Evolutionary conservation across 2,113 vertebrate species (phyloP).

Genomic region (Dromiciops gliroides): DNA sequence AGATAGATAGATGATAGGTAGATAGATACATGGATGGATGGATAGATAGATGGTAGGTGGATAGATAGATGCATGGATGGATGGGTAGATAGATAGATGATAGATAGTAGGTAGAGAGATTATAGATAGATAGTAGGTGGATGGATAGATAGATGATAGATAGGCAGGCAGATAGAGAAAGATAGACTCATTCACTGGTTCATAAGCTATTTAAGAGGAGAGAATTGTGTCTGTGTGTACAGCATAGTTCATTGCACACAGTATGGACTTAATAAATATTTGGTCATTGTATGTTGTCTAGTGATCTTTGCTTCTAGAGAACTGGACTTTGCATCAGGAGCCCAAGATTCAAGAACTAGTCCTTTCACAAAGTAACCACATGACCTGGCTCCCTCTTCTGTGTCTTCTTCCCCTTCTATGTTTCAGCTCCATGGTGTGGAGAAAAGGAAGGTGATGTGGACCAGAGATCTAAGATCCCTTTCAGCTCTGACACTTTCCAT

Average conservation of each 20-base stretch:
- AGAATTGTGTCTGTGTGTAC: not conserved
- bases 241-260: not conserved
- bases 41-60: too few relatives aligned
- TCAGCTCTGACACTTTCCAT: not conserved
- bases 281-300: not conserved
- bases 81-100: too few relatives aligned
- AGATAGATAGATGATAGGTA: too few relatives aligned
- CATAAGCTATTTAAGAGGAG: not conserved
- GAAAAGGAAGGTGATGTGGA: not conserved
- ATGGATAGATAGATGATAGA: too few relatives aligned
- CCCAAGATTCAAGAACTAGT: not conserved
- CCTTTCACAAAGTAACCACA: not conserved
- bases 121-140: too few relatives aligned
- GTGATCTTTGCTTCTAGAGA: not conserved
- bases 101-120: too few relatives aligned
- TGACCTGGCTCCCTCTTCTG: not conserved
- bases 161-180: too few relatives aligned
- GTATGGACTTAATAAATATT: not conserved
- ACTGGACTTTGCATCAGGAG: not conserved
- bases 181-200: too few relatives aligned
- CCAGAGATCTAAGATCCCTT: not conserved
- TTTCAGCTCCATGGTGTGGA: not conserved
- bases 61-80: too few relatives aligned
- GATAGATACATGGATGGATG: too few relatives aligned
- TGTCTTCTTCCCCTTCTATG: not conserved